Evolutionary conservation across 2,113 vertebrate species (phyloP).

Genomic region (Chloropsis hardwickii): DNA sequence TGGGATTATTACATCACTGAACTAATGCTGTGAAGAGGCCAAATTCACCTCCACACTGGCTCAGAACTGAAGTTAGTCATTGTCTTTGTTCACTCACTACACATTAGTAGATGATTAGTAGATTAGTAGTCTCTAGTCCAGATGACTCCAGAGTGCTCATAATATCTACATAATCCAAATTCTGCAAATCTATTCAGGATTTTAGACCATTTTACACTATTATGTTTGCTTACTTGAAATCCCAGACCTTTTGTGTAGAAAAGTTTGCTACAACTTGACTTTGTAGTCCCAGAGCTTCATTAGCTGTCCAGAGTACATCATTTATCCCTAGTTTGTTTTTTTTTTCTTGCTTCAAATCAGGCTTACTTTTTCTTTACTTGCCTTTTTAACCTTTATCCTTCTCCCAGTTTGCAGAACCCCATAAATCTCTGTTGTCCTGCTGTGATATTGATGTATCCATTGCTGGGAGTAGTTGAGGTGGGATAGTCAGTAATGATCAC

Average conservation of each 20-base stretch:
- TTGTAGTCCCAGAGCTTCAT: neutral
- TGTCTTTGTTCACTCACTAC: neutral
- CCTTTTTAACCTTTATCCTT: neutral
- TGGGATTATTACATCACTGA: neutral
- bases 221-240: neutral
- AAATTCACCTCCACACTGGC: neutral
- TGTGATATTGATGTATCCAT: neutral
- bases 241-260: neutral
- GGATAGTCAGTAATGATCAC: neutral
- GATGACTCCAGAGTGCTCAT: neutral
- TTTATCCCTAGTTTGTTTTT: neutral
- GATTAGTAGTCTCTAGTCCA: too few species aligned
- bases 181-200: neutral
- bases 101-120: neutral
- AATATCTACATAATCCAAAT: neutral
- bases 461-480: neutral
- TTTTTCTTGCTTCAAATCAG: neutral
- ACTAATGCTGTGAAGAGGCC: neutral
- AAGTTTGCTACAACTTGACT: neutral
- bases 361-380: neutral
- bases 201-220: neutral
- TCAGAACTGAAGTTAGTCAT: neutral
- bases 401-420: neutral
- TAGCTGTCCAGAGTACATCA: neutral
- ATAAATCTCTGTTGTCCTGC: neutral